Percentiles rank a stretch among this genome's conserved stretches.
Conservation (phyloP, 1,140 invertebrate genomes). For the Euschistus heros region DNA sequence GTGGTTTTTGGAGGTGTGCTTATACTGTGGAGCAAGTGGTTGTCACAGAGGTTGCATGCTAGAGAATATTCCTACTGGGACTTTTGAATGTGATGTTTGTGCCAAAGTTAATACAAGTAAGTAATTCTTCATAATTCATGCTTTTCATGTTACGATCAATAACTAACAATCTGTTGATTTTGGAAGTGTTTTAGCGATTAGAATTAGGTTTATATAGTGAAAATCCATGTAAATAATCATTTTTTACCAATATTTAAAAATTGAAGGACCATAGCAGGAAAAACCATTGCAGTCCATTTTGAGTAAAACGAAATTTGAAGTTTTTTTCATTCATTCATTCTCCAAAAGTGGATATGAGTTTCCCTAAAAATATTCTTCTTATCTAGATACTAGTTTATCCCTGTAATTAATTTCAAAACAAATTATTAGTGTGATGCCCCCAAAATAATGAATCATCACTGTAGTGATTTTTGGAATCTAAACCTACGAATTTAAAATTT, state of each 20-base stretch:
- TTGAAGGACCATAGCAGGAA: neutral
- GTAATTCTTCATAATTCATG: neutral
- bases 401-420: too few relatives aligned
- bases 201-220: neutral
- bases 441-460: too few relatives aligned
- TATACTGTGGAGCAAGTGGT: conserved; percentile 3
- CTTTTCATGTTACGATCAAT: neutral
- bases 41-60: neutral
- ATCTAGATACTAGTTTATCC: too few relatives aligned
- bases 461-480: too few relatives aligned
- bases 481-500: too few relatives aligned
- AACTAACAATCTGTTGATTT: neutral
- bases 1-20: conserved; percentile 6
- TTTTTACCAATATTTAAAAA: neutral
- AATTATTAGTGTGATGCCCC: too few relatives aligned
- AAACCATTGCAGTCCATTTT: too few relatives aligned
- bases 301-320: too few relatives aligned
- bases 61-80: neutral
- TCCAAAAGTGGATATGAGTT: too few relatives aligned
- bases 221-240: neutral
- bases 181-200: neutral
- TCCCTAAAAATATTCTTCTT: too few relatives aligned
- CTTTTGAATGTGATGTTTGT: neutral
- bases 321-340: too few relatives aligned
- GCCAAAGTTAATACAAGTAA: neutral